Evolutionary conservation across 2,888 invertebrate genomes (phyloP), one percentile per base, ranked within the genome.

Genomic region (Dyspetes luteomarginatus): DNA sequence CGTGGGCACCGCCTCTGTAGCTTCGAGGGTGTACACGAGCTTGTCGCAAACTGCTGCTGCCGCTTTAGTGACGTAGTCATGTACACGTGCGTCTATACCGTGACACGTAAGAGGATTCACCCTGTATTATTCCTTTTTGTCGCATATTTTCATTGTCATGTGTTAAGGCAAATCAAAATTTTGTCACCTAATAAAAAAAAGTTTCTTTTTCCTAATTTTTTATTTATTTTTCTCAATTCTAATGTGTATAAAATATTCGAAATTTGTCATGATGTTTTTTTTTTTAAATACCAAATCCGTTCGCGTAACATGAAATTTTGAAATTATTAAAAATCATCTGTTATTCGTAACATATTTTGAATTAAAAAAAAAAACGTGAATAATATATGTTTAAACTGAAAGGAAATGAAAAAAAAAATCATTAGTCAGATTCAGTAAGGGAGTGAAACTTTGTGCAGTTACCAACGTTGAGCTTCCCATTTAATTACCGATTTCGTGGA

Each of bases 71-170:
- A 62, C 72, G 58, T n/a, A 72, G 36, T 55, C 74, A 9, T 12
- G 36, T n/a, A 41, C 80, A 72, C 67, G 71, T 67, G 76, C 68
- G 36, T 64, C 56, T 69, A 60, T 72, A 52, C 17, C n/a, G n/a
- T n/a, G n/a, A n/a, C n/a, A n/a, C n/a, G n/a, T n/a, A n/a, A n/a
- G n/a, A n/a, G n/a, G n/a, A n/a, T n/a, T n/a, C n/a, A n/a, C n/a
- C n/a, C n/a, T n/a, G n/a, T n/a, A n/a, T n/a, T n/a, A n/a, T n/a
- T n/a, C n/a, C n/a, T n/a, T n/a, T n/a, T n/a, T n/a, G n/a, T n/a
- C n/a, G n/a, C n/a, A n/a, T n/a, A n/a, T n/a, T n/a, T n/a, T n/a
- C n/a, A n/a, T n/a, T n/a, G n/a, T n/a, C n/a, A n/a, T n/a, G n/a
- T n/a, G n/a, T n/a, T n/a, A n/a, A n/a, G n/a, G n/a, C n/a, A n/a